Percentiles rank a stretch among this genome's conserved stretches.
Conservation (phyloP, 2,113 vertebrate species). For the Plectropomus leopardus region DNA sequence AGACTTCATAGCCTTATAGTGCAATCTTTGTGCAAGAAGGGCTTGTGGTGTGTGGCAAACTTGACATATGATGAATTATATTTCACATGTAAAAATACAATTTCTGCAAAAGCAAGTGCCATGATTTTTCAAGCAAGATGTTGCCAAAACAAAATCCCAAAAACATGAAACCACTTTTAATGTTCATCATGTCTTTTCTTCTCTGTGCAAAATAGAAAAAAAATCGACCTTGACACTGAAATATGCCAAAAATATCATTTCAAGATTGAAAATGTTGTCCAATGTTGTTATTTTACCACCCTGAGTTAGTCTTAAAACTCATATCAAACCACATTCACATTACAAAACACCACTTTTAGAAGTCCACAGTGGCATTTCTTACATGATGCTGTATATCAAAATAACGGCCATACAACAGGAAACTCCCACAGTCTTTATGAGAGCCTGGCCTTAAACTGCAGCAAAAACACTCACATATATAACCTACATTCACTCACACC, state of each 20-base stretch:
- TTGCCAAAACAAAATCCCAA: not conserved
- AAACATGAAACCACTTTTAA: not conserved
- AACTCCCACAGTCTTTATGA: slow-evolving; percentile 31
- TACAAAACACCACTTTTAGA: not conserved
- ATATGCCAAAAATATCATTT: not conserved
- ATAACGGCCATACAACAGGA: slow-evolving; percentile 39
- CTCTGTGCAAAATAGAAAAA: not conserved
- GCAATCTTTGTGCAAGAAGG: too few species aligned
- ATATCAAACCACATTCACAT: not conserved
- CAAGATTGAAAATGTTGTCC: not conserved
- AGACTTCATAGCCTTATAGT: too few species aligned
- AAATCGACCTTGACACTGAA: not conserved
- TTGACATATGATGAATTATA: not conserved
- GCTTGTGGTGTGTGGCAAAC: not conserved
- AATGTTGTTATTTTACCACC: not conserved
- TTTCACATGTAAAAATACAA: not conserved
- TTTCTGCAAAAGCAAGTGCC: not conserved
- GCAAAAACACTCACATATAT: slow-evolving; percentile 10
- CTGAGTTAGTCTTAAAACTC: not conserved
- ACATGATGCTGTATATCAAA: slow-evolving; percentile 26
- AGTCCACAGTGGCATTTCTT: not conserved
- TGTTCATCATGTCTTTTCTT: not conserved
- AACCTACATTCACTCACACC: slow-evolving; percentile 28
- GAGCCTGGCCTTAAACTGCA: slow-evolving; percentile 8
- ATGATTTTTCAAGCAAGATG: not conserved